Conservation (phyloP, 1,140 invertebrate genomes). For the Phymastichus coffea region DNA sequence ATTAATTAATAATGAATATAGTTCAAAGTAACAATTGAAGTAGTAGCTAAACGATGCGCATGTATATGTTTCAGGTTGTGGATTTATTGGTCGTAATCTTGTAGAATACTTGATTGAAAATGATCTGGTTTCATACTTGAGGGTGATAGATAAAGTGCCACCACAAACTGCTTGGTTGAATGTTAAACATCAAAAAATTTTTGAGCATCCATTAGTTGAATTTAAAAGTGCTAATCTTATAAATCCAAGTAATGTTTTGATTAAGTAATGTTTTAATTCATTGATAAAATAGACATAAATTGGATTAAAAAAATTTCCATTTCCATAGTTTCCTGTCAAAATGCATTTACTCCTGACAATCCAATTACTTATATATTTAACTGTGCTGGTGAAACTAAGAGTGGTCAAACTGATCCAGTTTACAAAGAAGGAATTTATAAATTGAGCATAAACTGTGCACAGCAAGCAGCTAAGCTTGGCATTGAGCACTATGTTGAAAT, state of each 20-base stretch:
- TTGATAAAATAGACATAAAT: not conserved
- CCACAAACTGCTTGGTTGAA: constrained; percentile 90
- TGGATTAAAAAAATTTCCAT: constrained; percentile 20
- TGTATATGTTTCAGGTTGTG: constrained; percentile 68
- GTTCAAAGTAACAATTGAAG: too few relatives aligned
- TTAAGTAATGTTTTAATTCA: constrained; percentile 4
- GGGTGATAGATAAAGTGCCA: constrained; percentile 89
- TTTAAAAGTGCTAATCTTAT: constrained; percentile 91
- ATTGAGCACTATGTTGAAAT: constrained; percentile 79
- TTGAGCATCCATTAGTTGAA: constrained; percentile 74
- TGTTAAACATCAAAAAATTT: constrained; percentile 68
- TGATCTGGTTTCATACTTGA: constrained; percentile 71
- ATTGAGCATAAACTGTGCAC: constrained; percentile 80
- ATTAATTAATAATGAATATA: not conserved
- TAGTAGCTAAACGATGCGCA: not conserved
- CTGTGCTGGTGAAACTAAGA: constrained; percentile 87
- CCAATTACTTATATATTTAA: constrained; percentile 82
- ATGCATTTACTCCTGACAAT: constrained; percentile 65
- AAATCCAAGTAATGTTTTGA: constrained; percentile 67
- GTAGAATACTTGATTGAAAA: constrained; percentile 79
- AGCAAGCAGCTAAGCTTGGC: constrained; percentile 68
- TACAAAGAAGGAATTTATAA: constrained; percentile 88
- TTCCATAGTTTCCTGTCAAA: constrained; percentile 72
- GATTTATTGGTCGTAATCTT: constrained; percentile 88
- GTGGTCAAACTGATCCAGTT: constrained; percentile 82